These are phyloP conservation scores for Laodelphax striatellus DNA, from an alignment of 1,140 invertebrate species.

Conservation along the genomic window DNA sequence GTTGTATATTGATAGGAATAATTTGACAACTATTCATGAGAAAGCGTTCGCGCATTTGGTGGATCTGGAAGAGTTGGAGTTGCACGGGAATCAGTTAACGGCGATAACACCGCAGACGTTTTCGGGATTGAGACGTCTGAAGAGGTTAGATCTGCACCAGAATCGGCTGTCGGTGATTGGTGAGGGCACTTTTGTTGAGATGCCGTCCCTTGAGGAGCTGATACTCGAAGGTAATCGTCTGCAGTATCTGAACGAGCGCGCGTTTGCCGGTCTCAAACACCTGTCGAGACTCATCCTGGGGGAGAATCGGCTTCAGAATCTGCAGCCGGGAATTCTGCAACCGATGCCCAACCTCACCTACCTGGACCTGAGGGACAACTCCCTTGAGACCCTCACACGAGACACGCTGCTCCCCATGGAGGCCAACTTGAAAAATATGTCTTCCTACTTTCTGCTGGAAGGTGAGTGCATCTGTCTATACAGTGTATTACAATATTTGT, in stretches of 20 bases:
- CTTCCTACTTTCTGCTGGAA: constrained; percentile 57
- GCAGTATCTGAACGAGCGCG: constrained; percentile 51
- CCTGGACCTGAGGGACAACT: constrained; percentile 59
- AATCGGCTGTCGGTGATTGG: constrained; percentile 51
- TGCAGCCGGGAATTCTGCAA: constrained; percentile 40
- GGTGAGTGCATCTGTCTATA: constrained; percentile 40
- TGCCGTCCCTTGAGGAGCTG: constrained; percentile 54
- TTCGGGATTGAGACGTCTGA: constrained; percentile 49
- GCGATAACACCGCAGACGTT: constrained; percentile 57
- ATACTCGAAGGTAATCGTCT: constrained; percentile 60
- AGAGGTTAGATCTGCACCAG: constrained; percentile 49
- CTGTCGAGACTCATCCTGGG: constrained; percentile 52
- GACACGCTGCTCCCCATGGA: constrained; percentile 59
- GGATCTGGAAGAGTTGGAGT: constrained; percentile 51
- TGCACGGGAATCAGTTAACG: constrained; percentile 56
- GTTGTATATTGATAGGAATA: constrained; percentile 54
- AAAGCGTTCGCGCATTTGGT: constrained; percentile 53
- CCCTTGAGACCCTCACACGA: constrained; percentile 55
- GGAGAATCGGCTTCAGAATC: constrained; percentile 54
- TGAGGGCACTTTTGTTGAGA: constrained; percentile 58
- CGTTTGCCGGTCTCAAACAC: constrained; percentile 54
- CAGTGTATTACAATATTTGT: neutral
- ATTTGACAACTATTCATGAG: constrained; percentile 55
- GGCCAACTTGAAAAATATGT: constrained; percentile 55
- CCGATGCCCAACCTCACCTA: constrained; percentile 49